Evolutionary conservation across 2,113 vertebrate genomes (phyloP), one percentile per base, ranked within the genome.

Genomic region (Lophura nycthemera): DNA sequence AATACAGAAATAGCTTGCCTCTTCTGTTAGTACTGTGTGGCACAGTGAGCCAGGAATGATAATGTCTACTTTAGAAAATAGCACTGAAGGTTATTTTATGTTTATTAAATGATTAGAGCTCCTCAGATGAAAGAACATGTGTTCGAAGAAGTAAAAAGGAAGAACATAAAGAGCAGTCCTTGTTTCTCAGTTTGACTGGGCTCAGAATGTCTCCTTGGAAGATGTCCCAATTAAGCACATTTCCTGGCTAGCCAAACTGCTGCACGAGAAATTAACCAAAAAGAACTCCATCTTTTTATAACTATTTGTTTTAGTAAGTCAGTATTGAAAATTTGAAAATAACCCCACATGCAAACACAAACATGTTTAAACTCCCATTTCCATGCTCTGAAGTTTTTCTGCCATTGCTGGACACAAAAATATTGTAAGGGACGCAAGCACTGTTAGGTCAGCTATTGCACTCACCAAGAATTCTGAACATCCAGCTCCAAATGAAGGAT

Each of bases 381-480:
- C 50, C 19, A 48, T 38, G 25, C 6, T 61, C 29, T 57, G 57
- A 11, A 88, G 57, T 45, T 61, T 88, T 76, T 63, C 42, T 45
- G 77, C 17, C 11, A n/a, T 27, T 86, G n/a, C n/a, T 80, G 64
- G n/a, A 77, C 11, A 72, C 22, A 94, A 86, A 38, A 89, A 65
- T 24, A 76, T 9, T 0, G 0, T 29, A 59, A 87, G 7, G 43
- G 36, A 11, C 64, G 43, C 69, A 48, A 76, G n/a, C 0, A 0
- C 43, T 63, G n/a, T 83, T 47, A 21, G 8, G 30, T 59, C 47
- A 89, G 42, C 25, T 45, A 52, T 7, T 88, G 20, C 4, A 10
- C 38, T 94, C n/a, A 50, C 29, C 50, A 77, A 56, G 20, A 30
- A 57, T 88, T 74, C 72, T 40, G 52, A 10, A 63, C 83, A 21